Evolutionary conservation across 2,888 invertebrate species (phyloP).

Genomic region (Linnaemya tessellans): DNA sequence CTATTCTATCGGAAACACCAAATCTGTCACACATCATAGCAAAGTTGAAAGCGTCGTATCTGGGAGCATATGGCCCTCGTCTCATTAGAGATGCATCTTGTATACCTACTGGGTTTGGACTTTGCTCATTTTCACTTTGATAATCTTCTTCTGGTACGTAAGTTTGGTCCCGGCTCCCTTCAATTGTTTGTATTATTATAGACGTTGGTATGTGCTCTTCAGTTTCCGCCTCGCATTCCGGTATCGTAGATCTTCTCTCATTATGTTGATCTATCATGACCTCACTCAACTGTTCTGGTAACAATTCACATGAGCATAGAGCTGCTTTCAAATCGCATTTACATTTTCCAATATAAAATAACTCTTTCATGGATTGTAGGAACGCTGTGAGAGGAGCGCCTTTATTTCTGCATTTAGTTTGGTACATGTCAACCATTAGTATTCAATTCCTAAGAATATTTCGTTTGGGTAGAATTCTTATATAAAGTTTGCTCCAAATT

Average conservation of each 20-base stretch:
- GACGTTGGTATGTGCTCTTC: conserved; percentile 9
- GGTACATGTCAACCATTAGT: background rate
- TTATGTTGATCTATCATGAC: conserved; percentile 14
- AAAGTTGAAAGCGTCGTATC: background rate
- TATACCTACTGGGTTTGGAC: background rate
- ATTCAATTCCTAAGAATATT: background rate
- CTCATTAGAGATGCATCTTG: conserved; percentile 8
- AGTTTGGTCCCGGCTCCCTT: background rate
- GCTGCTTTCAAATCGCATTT: background rate
- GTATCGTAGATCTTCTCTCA: conserved; percentile 25
- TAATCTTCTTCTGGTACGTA: conserved; percentile 2
- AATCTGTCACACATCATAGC: background rate
- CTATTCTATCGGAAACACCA: conserved; percentile 2
- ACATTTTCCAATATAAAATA: background rate
- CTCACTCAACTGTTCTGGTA: conserved; percentile 28
- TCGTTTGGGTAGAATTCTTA: background rate
- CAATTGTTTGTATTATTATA: background rate
- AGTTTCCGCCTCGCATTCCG: conserved; percentile 18
- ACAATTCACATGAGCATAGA: conserved; percentile 12
- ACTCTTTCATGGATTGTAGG: background rate
- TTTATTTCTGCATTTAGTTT: background rate
- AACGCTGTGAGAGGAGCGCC: background rate
- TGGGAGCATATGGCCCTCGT: background rate
- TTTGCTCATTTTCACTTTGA: conserved; percentile 1
- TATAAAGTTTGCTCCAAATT: too few relatives aligned